Evolutionary conservation across 2,888 invertebrate genomes (phyloP).

Genomic region (Bombyx huttoni): DNA sequence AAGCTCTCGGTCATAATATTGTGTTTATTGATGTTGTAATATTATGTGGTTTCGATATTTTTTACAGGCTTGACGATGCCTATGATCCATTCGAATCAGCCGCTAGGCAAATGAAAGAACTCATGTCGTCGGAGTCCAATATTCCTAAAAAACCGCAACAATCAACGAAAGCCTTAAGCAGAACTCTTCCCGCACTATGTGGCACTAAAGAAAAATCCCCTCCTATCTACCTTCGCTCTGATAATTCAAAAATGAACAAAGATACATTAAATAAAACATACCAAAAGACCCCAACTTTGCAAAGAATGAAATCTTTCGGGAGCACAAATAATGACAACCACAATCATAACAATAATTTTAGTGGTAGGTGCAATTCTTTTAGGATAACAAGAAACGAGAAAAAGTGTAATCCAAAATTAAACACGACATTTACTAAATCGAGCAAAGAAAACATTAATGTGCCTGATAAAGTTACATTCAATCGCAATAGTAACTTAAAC

Average conservation of each 20-base stretch:
- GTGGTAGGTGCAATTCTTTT: constrained; percentile 61
- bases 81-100: constrained; percentile 87
- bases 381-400: constrained; percentile 56
- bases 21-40: too few relatives aligned
- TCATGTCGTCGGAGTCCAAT: constrained; percentile 78
- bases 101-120: constrained; percentile 85
- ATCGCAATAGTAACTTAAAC: constrained; percentile 50
- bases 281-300: constrained; percentile 65
- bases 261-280: constrained; percentile 64
- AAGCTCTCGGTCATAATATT: too few relatives aligned
- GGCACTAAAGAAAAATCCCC: constrained; percentile 47
- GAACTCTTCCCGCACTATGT: constrained; percentile 58
- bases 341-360: constrained; percentile 39
- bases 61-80: constrained; percentile 65
- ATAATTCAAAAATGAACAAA: constrained; percentile 61
- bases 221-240: constrained; percentile 33
- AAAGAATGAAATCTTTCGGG: constrained; percentile 67
- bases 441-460: constrained; percentile 63
- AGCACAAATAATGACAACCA: constrained; percentile 52
- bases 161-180: constrained; percentile 49
- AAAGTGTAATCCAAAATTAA: constrained; percentile 57
- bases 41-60: constrained; percentile 9
- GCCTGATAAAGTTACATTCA: constrained; percentile 46
- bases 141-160: constrained; percentile 55
- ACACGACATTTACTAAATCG: constrained; percentile 60